phyloP scores from a whole-genome alignment of 2,888 invertebrate species.

The Chaetogeoica ovagalla region DNA sequence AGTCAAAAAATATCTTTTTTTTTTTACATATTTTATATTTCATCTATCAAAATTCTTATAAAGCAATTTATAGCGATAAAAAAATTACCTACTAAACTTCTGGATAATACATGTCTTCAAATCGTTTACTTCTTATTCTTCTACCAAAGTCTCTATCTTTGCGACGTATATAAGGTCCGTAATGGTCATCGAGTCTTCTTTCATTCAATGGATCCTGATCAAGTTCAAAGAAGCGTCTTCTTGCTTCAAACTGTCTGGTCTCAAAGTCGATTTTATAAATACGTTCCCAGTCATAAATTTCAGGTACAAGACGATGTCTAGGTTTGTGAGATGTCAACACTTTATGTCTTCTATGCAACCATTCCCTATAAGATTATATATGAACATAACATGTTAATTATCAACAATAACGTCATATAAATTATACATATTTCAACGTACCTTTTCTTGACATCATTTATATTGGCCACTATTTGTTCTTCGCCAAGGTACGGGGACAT shows the following conservation, averaged over 20 bases:
- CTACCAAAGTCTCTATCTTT: slow-evolving; percentile 64
- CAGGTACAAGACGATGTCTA: slow-evolving; percentile 63
- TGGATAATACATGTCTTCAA: slow-evolving; percentile 58
- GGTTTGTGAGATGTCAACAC: slow-evolving; percentile 58
- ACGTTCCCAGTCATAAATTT: slow-evolving; percentile 79
- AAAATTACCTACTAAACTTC: slow-evolving; percentile 53
- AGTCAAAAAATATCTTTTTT: background rate
- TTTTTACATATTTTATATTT: slow-evolving; percentile 12
- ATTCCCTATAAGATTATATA: slow-evolving; percentile 61
- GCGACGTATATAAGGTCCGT: slow-evolving; percentile 72
- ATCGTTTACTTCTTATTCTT: slow-evolving; percentile 69
- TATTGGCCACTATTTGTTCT: slow-evolving; percentile 68
- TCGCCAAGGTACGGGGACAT: slow-evolving; percentile 75
- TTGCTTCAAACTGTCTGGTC: slow-evolving; percentile 71
- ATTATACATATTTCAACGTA: background rate
- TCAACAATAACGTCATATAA: background rate
- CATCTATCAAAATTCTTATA: slow-evolving; percentile 12
- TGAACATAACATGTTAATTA: background rate
- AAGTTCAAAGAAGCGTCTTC: slow-evolving; percentile 72
- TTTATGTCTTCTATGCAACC: slow-evolving; percentile 73
- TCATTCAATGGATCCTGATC: slow-evolving; percentile 65
- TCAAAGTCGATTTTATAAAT: slow-evolving; percentile 74
- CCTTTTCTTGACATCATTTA: slow-evolving; percentile 68
- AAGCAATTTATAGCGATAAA: background rate
- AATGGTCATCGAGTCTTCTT: slow-evolving; percentile 71